Base-by-base conservation (phyloP, 2,888 invertebrate species). In the Hyppa rectilinea region DNA sequence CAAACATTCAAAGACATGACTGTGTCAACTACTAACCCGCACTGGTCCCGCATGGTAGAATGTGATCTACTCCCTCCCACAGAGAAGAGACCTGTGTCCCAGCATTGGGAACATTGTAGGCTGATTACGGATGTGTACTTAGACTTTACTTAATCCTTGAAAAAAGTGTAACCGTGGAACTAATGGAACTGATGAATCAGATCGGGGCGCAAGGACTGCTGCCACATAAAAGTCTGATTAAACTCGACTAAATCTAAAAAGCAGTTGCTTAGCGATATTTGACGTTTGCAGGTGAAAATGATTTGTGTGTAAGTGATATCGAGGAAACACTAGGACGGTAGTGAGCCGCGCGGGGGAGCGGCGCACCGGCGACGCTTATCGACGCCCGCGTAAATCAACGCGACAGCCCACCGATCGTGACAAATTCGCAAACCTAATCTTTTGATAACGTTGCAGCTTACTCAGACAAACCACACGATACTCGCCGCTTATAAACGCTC, bases 391-490 rank as follows among this genome's bases (percentile, higher is more conserved):
- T 94, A 94, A 95, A 94, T 95, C 94, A 94, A 88, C 89, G 88
- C 89, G 94, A 94, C 94, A 92, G 92, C 89, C 86, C 89, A 90
- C 92, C 92, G 89, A 92, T 94, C 95, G 95, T 94, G 92, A 94
- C 94, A 94, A 95, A 95, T 95, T 93, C 93, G 87, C 92, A 85
- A 89, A 91, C 92, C 91, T 91, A 92, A 91, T 93, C 92, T 91
- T 91, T 89, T 91, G 94, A 95, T 95, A 94, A 93, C 90, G 85
- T 78, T 74, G 70, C 68, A 81, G 84, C 80, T 85, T 82, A 84
- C 85, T 87, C 81, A 83, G 81, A 85, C 78, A 73, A 69, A 77
- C 83, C 82, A 71, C 82, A 78, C 72, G 66, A 69, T 81, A 75
- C 75, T 80, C 55, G 64, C 67, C 59, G 73, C 70, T 71, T 83